phyloP scores from a whole-genome alignment of 2,888 invertebrate species.

The Rhogogaster chlorosoma region DNA sequence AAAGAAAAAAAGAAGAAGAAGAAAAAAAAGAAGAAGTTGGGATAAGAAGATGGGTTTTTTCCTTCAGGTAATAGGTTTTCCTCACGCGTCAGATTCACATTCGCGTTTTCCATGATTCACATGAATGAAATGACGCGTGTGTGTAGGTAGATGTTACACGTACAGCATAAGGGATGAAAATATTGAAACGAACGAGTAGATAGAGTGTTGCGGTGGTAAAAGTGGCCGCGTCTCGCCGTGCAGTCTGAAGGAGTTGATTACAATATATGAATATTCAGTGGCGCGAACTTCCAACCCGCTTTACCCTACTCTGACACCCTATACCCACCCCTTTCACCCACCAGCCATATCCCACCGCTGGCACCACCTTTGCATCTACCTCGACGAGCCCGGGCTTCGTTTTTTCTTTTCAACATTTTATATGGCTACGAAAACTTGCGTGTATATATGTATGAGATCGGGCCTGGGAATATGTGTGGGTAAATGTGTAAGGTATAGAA shows the following conservation, averaged over 20 bases:
- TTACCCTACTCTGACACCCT: constrained; percentile 57
- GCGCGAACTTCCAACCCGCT: constrained; percentile 64
- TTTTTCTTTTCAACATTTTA: constrained; percentile 53
- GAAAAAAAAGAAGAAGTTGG: not conserved
- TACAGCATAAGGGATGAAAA: constrained; percentile 36
- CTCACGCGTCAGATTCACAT: not conserved
- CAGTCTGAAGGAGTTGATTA: constrained; percentile 70
- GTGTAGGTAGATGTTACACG: not conserved
- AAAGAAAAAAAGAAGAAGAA: not conserved
- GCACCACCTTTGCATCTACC: constrained; percentile 20
- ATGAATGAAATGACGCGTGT: not conserved
- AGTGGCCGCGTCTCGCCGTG: constrained; percentile 56
- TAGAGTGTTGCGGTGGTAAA: constrained; percentile 36
- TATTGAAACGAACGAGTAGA: constrained; percentile 55
- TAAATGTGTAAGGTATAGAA: not conserved
- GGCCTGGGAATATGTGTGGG: too few species aligned
- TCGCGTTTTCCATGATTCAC: not conserved
- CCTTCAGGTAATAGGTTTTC: not conserved
- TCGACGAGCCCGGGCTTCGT: constrained; percentile 55
- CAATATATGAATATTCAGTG: constrained; percentile 77
- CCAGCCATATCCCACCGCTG: constrained; percentile 52
- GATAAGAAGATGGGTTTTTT: not conserved
- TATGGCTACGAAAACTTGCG: constrained; percentile 1
- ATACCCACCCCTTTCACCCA: constrained; percentile 52
- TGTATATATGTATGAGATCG: not conserved